These are phyloP conservation scores for Adelognathus sp. DNA, from an alignment of 2,888 invertebrate genomes.

Conservation along the genomic window DNA sequence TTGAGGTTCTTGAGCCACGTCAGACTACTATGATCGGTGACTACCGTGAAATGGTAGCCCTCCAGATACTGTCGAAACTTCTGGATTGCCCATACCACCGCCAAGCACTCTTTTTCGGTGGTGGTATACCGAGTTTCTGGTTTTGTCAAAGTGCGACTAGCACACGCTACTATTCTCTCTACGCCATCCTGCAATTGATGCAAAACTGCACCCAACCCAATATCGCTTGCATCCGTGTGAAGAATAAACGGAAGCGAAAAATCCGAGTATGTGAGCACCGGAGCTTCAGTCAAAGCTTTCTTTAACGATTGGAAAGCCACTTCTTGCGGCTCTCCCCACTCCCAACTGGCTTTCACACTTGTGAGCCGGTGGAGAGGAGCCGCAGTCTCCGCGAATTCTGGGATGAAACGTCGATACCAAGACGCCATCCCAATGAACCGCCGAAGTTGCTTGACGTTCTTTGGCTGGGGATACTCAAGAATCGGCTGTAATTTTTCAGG, in stretches of 20 bases:
- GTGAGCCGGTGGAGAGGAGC: constrained; percentile 58
- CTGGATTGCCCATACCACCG: constrained; percentile 56
- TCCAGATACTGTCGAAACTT: constrained; percentile 64
- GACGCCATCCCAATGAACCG: no score
- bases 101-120: no score
- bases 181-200: constrained; percentile 26
- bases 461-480: no score
- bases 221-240: no score
- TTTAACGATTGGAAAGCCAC: background rate
- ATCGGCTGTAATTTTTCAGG: no score
- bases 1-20: constrained; percentile 62
- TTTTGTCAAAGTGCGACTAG: constrained; percentile 27
- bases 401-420: no score
- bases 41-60: no score
- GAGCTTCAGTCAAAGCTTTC: background rate
- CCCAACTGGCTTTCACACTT: background rate
- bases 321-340: no score
- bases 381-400: background rate
- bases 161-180: constrained; percentile 61
- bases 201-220: no score
- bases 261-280: constrained; percentile 6
- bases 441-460: no score
- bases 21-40: constrained; percentile 65
- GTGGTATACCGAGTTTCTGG: constrained; percentile 54
- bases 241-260: constrained; percentile 4